Conservation (phyloP, 2,888 invertebrate species). For the Polydrusus pterygomalis region DNA sequence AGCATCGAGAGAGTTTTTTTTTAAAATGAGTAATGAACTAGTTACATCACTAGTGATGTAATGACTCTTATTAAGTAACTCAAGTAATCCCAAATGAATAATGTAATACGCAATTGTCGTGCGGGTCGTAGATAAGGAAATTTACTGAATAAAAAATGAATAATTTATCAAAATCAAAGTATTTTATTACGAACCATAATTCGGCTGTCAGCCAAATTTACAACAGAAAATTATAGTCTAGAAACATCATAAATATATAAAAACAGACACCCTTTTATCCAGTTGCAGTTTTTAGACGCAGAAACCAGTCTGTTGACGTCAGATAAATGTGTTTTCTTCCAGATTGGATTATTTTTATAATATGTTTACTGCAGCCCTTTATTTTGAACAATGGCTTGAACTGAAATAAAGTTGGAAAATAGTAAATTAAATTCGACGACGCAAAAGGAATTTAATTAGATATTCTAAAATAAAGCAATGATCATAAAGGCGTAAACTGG, state of each 20-base stretch:
- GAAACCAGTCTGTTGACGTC: conserved; percentile 19
- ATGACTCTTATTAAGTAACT: too few relatives aligned
- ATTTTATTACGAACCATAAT: conserved; percentile 37
- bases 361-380: background rate
- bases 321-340: conserved; percentile 35
- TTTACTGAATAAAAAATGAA: conserved; percentile 24
- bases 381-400: background rate
- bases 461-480: background rate
- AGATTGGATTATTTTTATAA: conserved; percentile 28
- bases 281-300: conserved; percentile 30
- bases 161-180: conserved; percentile 40
- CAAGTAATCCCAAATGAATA: too few relatives aligned
- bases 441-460: background rate
- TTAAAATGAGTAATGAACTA: too few relatives aligned
- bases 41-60: too few relatives aligned
- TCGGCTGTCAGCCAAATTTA: conserved; percentile 43
- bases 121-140: too few relatives aligned
- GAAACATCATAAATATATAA: conserved; percentile 42
- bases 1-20: too few relatives aligned
- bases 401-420: background rate
- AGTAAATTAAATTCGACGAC: background rate
- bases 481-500: too few relatives aligned
- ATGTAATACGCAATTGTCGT: too few relatives aligned
- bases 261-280: conserved; percentile 43
- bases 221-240: conserved; percentile 40